These are phyloP conservation scores for Papilio helenus DNA, from an alignment of 1,140 invertebrate genomes.

Conservation along the genomic window DNA sequence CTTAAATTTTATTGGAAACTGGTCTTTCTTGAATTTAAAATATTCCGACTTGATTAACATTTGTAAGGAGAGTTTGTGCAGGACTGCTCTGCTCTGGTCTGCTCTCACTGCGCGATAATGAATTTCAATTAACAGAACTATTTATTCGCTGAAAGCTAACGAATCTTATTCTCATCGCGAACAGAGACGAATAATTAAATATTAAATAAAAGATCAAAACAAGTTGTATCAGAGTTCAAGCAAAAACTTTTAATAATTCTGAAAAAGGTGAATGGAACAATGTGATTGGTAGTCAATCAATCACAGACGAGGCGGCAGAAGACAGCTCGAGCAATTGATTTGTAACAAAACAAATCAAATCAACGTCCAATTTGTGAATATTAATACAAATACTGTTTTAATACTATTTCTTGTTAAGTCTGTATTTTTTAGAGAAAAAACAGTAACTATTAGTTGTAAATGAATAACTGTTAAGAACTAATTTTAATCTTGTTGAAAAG, in stretches of 20 bases:
- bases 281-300: background rate
- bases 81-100: background rate
- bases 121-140: background rate
- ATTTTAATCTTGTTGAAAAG: background rate
- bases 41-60: background rate
- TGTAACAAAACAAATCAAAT: background rate
- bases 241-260: background rate
- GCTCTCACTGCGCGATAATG: background rate
- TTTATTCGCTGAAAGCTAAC: background rate
- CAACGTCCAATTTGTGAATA: background rate
- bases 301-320: background rate
- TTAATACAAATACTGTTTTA: background rate
- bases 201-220: too few relatives aligned
- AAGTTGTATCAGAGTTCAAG: background rate
- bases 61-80: background rate
- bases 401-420: too few relatives aligned
- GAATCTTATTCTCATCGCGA: background rate
- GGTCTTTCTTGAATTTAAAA: background rate
- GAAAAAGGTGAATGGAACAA: too few relatives aligned
- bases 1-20: background rate
- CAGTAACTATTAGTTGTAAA: background rate
- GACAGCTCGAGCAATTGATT: background rate
- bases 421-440: background rate
- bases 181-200: background rate
- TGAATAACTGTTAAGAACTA: background rate